Evolutionary conservation across 2,797 vertebrate species (phyloP).

Genomic region (Sebastes taczanowskii): DNA sequence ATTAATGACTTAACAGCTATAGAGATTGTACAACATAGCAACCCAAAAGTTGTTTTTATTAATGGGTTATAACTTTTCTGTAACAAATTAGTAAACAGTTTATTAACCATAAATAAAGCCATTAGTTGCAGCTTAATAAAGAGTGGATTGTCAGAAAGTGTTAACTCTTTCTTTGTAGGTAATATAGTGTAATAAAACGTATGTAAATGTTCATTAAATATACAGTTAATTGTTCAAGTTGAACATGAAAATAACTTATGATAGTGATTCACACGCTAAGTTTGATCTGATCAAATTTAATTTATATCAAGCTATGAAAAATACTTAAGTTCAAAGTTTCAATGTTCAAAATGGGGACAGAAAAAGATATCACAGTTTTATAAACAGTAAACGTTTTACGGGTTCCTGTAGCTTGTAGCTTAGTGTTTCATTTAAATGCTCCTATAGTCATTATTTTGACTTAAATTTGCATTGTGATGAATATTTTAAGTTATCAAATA

Average conservation of each 20-base stretch:
- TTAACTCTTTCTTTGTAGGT: background rate
- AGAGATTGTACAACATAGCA: background rate
- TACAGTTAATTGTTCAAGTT: background rate
- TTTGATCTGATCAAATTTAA: background rate
- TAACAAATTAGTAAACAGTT: background rate
- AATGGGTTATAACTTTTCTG: background rate
- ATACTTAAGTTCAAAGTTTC: background rate
- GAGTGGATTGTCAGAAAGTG: conserved; percentile 2
- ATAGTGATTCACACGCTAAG: background rate
- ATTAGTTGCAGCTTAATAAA: background rate
- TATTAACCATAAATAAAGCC: background rate
- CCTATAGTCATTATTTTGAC: background rate
- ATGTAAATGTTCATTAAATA: conserved; percentile 9
- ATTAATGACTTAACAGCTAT: background rate
- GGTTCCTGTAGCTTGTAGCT: background rate
- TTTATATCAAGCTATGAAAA: conserved; percentile 1
- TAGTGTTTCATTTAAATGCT: conserved; percentile 12
- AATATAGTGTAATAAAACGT: background rate
- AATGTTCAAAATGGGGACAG: conserved; percentile 10
- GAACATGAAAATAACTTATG: background rate
- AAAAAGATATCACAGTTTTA: conserved; percentile 9
- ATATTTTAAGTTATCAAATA: conserved; percentile 27
- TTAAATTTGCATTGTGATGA: conserved; percentile 8
- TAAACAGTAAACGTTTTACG: conserved; percentile 4
- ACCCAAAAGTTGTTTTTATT: background rate